Base-by-base conservation (phyloP, 2,888 invertebrate genomes). In the Odontothrips loti region DNA sequence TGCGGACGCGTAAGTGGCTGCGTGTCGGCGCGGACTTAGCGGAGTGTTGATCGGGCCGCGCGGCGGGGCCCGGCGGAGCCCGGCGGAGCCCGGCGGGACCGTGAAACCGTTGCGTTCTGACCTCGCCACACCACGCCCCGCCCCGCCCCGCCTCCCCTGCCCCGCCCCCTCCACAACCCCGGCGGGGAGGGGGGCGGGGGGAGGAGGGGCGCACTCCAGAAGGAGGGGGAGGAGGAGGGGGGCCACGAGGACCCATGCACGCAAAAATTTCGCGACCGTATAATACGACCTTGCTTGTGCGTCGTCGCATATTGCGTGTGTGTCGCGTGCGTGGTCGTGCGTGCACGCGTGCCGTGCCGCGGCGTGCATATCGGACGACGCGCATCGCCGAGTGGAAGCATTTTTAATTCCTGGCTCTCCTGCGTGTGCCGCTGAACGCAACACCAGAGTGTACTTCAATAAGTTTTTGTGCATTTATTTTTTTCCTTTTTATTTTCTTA, bases 81-180 rank as follows among this genome's bases (percentile, higher is more conserved):
- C n/a, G n/a, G 34, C 34, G 34, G 3, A 43, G 34, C 34, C 34
- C 27, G 9, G 68, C 27, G 23, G 68, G 68, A 27, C 68, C 68
- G 68, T 75, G 68, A 75, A 75, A 75, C 68, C 27, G 68, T 8
- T 75, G 68, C 12, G 68, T 27, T 27, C 68, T 75, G 68, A 75
- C 68, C 68, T 75, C 68, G 68, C 27, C 23, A 23, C 23, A 27
- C 68, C 9, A n/a, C 68, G 20, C 68, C n/a, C 10, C n/a, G 63
- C 63, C 63, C 63, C 63, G 15, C 63, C 63, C 63, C 23, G 3
- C 68, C 68, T 51, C 68, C 68, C 9, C n/a, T 23, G n/a, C n/a
- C 68, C 63, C 48, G 48, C 15, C 15, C 51, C 51, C 2, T 12
- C 51, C 51, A 51, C 51, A 8, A 12, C 17, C 51, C 51, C 12